Conservation (phyloP, 2,797 vertebrate genomes). For the Phalloptychus januarius region DNA sequence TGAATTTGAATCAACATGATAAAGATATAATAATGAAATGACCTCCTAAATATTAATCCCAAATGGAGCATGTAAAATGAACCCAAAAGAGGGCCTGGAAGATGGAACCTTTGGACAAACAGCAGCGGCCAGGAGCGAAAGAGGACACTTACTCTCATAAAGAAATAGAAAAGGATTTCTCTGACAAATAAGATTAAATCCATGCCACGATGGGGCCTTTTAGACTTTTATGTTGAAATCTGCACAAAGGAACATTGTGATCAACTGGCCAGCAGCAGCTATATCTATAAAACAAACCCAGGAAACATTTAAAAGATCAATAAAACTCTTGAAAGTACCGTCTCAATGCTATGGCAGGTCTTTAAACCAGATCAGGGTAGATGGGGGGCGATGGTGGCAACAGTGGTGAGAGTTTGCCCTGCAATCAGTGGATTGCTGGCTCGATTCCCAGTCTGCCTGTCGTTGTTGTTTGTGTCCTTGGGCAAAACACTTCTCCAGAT, state of each 20-base stretch:
- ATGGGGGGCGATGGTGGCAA: too few species aligned
- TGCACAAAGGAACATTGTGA: neutral
- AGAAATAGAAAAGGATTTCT: neutral
- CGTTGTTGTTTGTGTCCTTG: too few species aligned
- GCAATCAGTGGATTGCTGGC: too few species aligned
- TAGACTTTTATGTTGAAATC: neutral
- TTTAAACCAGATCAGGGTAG: neutral
- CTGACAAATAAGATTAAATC: neutral
- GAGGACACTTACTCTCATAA: neutral
- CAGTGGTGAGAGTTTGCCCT: too few species aligned
- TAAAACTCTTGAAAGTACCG: neutral
- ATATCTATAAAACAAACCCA: neutral
- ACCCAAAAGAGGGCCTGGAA: too few species aligned
- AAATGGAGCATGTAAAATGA: too few species aligned
- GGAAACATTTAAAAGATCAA: neutral
- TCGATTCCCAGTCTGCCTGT: too few species aligned
- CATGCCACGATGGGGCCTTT: neutral
- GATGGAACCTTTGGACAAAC: neutral
- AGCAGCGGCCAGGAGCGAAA: neutral
- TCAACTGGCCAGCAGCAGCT: neutral
- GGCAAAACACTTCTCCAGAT: too few species aligned
- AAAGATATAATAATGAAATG: too few species aligned
- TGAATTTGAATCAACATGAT: too few species aligned
- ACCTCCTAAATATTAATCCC: too few species aligned
- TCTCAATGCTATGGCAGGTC: neutral